phyloP scores from a whole-genome alignment of 2,113 vertebrate species.

The Lethenteron camtschaticum region DNA sequence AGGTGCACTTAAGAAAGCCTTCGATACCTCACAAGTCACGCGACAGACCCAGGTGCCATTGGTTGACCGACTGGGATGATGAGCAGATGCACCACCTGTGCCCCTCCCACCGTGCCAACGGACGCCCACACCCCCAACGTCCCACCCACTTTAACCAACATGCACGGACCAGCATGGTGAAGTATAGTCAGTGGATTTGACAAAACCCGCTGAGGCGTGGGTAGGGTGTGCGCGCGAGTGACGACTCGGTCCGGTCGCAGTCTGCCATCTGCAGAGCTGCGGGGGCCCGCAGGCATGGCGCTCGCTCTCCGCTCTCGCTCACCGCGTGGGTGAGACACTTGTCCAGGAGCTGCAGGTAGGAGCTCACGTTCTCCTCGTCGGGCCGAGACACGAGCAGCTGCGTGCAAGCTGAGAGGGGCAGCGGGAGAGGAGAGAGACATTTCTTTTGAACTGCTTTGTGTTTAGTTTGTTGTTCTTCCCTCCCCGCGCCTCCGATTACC shows the following conservation, averaged over 20 bases:
- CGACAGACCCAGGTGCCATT: no score
- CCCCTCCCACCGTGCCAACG: no score
- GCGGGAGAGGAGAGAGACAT: no score
- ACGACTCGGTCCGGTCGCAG: neutral
- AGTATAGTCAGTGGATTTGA: no score
- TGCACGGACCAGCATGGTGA: neutral
- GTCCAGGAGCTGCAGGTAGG: slow-evolving; percentile 80
- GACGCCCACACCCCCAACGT: neutral
- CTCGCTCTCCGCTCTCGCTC: slow-evolving; percentile 7
- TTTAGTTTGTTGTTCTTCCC: no score
- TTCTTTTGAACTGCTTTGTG: no score
- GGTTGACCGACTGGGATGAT: no score
- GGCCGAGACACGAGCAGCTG: slow-evolving; percentile 71
- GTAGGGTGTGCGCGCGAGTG: neutral
- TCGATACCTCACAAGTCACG: no score
- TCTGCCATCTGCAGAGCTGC: neutral
- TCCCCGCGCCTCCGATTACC: no score
- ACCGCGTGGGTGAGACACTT: slow-evolving; percentile 76
- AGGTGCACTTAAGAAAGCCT: no score
- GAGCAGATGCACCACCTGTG: no score
- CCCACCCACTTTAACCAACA: neutral
- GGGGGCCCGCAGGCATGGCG: neutral
- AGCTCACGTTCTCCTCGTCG: slow-evolving; percentile 75
- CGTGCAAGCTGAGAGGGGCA: slow-evolving; percentile 39
- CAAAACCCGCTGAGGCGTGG: neutral